A percentile compares a stretch with the other conserved stretches of the same genome.
These are phyloP conservation scores for Macrosiphum euphorbiae DNA, from an alignment of 2,888 invertebrate species.

Conservation along the genomic window DNA sequence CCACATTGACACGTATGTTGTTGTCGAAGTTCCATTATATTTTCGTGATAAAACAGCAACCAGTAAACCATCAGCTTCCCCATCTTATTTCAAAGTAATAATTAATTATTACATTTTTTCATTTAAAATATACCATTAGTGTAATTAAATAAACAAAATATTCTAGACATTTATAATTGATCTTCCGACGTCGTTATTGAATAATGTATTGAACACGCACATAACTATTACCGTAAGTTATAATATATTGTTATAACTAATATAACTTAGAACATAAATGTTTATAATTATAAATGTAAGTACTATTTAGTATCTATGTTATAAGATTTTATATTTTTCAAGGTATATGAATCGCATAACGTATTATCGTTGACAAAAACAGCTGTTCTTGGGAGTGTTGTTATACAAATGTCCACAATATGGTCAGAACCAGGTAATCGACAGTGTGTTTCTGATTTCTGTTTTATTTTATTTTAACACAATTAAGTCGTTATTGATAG, in stretches of 20 bases:
- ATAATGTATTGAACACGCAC: not conserved
- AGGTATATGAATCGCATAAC: conserved; percentile 47
- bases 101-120: not conserved
- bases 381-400: conserved; percentile 25
- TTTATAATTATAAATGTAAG: not conserved
- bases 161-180: conserved; percentile 55
- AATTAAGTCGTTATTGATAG: not conserved
- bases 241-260: not conserved
- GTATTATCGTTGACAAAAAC: conserved; percentile 11
- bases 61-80: conserved; percentile 35
- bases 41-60: not conserved
- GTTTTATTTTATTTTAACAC: not conserved
- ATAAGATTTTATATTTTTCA: not conserved
- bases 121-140: not conserved
- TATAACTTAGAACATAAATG: not conserved
- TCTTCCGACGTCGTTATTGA: conserved; percentile 27
- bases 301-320: not conserved
- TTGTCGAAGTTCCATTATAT: conserved; percentile 47
- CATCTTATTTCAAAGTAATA: conserved; percentile 52
- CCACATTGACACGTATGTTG: conserved; percentile 40
- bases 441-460: not conserved
- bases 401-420: conserved; percentile 33
- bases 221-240: conserved; percentile 45
- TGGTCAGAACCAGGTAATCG: conserved; percentile 57
- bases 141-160: not conserved